phyloP scores from a whole-genome alignment of 2,113 vertebrate genomes.

The Cochlearius cochlearius region DNA sequence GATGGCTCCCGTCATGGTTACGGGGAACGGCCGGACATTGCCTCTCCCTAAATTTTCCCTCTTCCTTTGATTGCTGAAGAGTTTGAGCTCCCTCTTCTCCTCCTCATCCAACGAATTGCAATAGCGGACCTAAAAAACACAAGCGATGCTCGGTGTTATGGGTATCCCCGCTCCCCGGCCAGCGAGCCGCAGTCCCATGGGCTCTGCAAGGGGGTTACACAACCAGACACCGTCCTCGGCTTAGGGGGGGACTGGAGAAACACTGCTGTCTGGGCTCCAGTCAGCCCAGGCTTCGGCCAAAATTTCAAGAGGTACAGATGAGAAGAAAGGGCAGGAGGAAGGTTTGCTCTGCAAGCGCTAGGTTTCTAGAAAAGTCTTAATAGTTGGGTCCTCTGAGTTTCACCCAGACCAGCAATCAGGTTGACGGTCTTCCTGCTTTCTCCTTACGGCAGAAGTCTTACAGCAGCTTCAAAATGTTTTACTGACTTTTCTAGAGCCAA shows the following conservation, averaged over 20 bases:
- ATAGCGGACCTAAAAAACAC: slow-evolving; percentile 85
- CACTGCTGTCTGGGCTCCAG: background rate
- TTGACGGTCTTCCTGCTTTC: background rate
- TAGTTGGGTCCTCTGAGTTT: background rate
- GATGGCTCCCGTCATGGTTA: slow-evolving; percentile 96
- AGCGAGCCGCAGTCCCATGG: rapidly evolving
- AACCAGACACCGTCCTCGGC: background rate
- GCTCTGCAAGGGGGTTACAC: background rate
- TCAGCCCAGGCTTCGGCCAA: background rate
- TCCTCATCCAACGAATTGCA: slow-evolving; percentile 96
- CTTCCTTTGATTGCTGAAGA: slow-evolving; percentile 97
- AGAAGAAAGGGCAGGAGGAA: background rate
- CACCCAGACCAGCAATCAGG: background rate
- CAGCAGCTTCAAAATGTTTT: background rate
- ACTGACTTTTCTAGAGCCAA: background rate
- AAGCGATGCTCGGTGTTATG: background rate
- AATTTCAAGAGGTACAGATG: background rate
- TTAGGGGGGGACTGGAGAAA: background rate
- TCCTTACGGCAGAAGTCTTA: background rate
- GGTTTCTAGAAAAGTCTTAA: background rate
- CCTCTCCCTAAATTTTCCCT: slow-evolving; percentile 94
- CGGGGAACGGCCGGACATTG: slow-evolving; percentile 91
- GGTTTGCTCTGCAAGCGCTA: background rate
- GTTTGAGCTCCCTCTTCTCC: slow-evolving; percentile 95
- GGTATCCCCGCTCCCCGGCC: rapidly evolving